A percentile compares a stretch with the other conserved stretches of the same genome.
Conservation (phyloP, 2,113 vertebrate genomes). For the Coptodon bakossiorum region DNA sequence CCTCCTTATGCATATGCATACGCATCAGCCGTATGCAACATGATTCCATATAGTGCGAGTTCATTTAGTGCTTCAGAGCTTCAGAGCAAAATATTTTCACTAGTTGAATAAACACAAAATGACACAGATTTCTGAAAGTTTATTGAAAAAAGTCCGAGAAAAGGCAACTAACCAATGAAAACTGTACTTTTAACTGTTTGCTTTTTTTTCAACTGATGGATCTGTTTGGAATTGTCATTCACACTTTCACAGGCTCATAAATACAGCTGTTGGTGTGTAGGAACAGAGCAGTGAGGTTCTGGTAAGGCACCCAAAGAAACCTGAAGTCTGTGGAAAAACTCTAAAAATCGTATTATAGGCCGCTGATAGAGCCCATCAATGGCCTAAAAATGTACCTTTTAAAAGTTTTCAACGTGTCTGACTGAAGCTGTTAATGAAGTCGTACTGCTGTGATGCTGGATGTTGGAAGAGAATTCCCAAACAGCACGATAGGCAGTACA, state of each 20-base stretch:
- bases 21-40: background rate
- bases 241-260: background rate
- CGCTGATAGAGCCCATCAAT: fast-evolving
- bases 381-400: background rate
- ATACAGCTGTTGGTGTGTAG: background rate
- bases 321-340: background rate
- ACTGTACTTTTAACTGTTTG: background rate
- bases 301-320: background rate
- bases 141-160: fast-evolving
- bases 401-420: background rate
- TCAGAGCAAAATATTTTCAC: background rate
- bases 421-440: background rate
- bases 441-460: background rate
- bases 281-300: background rate
- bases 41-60: background rate
- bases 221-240: background rate
- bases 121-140: background rate
- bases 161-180: background rate
- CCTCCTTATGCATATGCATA: background rate
- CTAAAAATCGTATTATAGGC: background rate
- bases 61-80: background rate
- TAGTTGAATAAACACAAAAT: background rate
- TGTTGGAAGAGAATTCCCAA: background rate
- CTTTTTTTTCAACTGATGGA: background rate
- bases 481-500: background rate